Base-by-base conservation (phyloP, 2,113 vertebrate species). In the Myiopsitta monachus region DNA sequence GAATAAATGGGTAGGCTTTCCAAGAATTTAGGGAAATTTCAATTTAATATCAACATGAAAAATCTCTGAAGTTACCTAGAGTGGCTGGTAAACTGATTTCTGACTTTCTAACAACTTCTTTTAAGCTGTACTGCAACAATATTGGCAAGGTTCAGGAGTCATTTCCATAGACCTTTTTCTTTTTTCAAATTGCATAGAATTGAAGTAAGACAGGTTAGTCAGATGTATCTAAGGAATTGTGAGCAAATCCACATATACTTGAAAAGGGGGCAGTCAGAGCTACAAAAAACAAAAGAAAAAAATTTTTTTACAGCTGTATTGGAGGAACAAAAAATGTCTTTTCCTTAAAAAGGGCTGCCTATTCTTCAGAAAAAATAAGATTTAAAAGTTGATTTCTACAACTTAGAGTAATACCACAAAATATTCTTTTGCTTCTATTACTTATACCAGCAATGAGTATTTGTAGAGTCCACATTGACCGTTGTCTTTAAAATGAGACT, bases 371-470 rank as follows among this genome's bases (percentile, higher is more conserved):
- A 8, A 26, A 36, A 63, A 63, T 33, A 49, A 12, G 0, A 2
- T 5, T 13, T 1, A 74, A 78, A 63, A 57, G 61, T 23, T 27
- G 3, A 31, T 66, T 64, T 61, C 11, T 36, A 43, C 6, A 26
- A 28, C 31, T n/a, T 55, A 52, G 7, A 72, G 41, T 39, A 43
- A 31, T 57, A n/a, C 4, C 14, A 49, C 27, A 38, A 84, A 73
- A 62, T 59, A 87, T 54, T 82, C 2, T 4, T 80, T 83, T 77
- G 7, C 12, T 85, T 55, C 51, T 83, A 5, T 79, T 61, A 36
- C 28, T 76, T 80, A 7, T 55, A 26, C 5, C 3, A 47, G 8
- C 0, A 0, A n/a, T 10, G 47, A 69, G 6, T 12, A 31, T 26
- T 61, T 52, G 15, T 38, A 39, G 10, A 70, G 41, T 59, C 30